phyloP scores from a whole-genome alignment of 2,797 vertebrate species.

The Vireo griseus region DNA sequence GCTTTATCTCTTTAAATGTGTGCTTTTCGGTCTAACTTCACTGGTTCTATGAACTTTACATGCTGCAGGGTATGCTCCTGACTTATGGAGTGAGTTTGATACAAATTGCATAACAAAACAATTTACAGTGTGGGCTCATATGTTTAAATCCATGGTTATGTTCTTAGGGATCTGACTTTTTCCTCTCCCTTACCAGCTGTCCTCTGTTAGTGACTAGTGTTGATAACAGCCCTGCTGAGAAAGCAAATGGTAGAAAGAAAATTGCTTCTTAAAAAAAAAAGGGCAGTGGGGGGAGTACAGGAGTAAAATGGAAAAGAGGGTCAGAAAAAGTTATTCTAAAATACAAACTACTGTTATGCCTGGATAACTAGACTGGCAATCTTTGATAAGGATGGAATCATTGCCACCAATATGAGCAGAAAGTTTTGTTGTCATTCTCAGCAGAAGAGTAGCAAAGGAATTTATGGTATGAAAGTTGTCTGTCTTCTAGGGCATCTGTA shows the following conservation, averaged over 20 bases:
- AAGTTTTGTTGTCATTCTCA: constrained; percentile 41
- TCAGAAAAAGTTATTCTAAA: neutral
- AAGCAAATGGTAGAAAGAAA: constrained; percentile 37
- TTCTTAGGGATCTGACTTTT: neutral
- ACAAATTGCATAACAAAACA: constrained; percentile 15
- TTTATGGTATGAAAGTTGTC: constrained; percentile 63
- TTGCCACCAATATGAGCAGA: constrained; percentile 11
- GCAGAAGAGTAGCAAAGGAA: constrained; percentile 50
- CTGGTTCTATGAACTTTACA: constrained; percentile 3
- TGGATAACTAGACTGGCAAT: constrained; percentile 4
- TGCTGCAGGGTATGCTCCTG: constrained; percentile 1
- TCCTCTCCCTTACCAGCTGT: constrained; percentile 48
- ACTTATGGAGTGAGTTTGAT: neutral
- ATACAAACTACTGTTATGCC: neutral
- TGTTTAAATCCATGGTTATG: neutral
- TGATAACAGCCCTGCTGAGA: constrained; percentile 32
- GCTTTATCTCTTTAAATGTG: neutral
- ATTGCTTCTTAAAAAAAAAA: neutral
- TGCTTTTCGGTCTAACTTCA: neutral
- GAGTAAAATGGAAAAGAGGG: neutral
- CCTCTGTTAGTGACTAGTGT: neutral
- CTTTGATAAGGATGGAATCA: neutral
- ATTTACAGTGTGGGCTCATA: neutral
- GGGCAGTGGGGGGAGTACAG: neutral
- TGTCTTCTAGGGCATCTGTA: constrained; percentile 46